Base-by-base conservation (phyloP, 2,888 invertebrate genomes). In the Bellardia pandia region DNA sequence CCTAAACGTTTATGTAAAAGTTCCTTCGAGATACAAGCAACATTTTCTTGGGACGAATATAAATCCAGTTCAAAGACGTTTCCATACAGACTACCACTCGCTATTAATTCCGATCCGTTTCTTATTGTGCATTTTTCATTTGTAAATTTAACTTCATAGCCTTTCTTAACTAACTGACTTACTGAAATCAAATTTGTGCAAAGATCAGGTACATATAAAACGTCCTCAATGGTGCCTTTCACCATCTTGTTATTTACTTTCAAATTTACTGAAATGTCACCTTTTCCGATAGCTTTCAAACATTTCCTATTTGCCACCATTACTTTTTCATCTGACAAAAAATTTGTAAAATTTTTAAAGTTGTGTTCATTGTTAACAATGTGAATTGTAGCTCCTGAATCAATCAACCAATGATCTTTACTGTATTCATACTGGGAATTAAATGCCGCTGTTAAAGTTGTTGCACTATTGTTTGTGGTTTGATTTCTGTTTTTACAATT, bases 111-210 rank as follows among this genome's bases (percentile, higher is more conserved):
- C 1, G 64, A 53, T 33, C 11, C 13, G 14, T 14, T 8, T 48
- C 13, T 71, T 16, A 77, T 42, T 3, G 1, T 40, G 16, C 81
- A 85, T 48, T 23, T 80, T 58, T 48, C 30, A n/a, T 23, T 66
- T 13, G n/a, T 16, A 71, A 80, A 85, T 3, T 66, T 23, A 2
- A 64, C 2, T 6, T 45, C 33, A 42, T 74, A 85, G n/a, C 60
- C 85, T 51, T 72, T 86, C 56, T 33, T 42, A 8, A n/a, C 1
- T 11, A 85, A 37, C 8, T 81, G 85, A 56, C 80, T 76, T 9
- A 80, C 85, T 5, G 85, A 85, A 14, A 85, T 71, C 3, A 85
- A 64, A 66, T 80, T 79, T 8, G 85, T 48, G n/a, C 76, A 76
- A n/a, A 86, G 11, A 14, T 76, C 7, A 13, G 81, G 77, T 9